phyloP scores from a whole-genome alignment of 2,888 invertebrate genomes.

The Noctua comes region DNA sequence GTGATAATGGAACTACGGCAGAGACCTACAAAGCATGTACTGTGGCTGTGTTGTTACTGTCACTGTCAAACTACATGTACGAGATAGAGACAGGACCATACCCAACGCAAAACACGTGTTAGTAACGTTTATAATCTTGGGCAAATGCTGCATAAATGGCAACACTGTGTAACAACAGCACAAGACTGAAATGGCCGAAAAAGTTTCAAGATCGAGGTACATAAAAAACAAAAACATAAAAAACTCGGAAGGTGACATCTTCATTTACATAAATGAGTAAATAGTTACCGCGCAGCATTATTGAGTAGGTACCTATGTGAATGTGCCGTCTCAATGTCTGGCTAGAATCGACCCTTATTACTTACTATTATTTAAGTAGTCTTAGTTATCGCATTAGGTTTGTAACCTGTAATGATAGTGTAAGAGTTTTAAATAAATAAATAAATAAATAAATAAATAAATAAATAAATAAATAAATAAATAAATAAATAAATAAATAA shows the following conservation, averaged over 20 bases:
- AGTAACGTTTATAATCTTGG: background rate
- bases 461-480: too few species aligned
- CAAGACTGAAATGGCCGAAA: background rate
- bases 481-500: too few species aligned
- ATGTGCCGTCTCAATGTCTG: background rate
- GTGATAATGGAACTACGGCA: background rate
- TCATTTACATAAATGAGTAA: background rate
- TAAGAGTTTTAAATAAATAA: too few species aligned
- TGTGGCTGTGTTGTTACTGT: background rate
- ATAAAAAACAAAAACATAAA: too few species aligned
- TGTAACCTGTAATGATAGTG: too few species aligned
- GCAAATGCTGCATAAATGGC: background rate
- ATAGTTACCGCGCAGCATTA: background rate
- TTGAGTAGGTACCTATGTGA: background rate
- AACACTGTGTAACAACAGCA: too few species aligned
- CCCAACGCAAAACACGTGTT: background rate
- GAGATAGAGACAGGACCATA: background rate
- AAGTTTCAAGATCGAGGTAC: slow-evolving; percentile 26
- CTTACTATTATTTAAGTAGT: too few species aligned
- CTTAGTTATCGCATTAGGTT: too few species aligned
- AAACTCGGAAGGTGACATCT: background rate
- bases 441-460: too few species aligned
- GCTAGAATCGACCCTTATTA: background rate
- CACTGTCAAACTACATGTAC: background rate
- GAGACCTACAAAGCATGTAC: background rate